Evolutionary conservation across 2,888 invertebrate genomes (phyloP), one percentile per base, ranked within the genome.

Genomic region (Sicus ferrugineus): DNA sequence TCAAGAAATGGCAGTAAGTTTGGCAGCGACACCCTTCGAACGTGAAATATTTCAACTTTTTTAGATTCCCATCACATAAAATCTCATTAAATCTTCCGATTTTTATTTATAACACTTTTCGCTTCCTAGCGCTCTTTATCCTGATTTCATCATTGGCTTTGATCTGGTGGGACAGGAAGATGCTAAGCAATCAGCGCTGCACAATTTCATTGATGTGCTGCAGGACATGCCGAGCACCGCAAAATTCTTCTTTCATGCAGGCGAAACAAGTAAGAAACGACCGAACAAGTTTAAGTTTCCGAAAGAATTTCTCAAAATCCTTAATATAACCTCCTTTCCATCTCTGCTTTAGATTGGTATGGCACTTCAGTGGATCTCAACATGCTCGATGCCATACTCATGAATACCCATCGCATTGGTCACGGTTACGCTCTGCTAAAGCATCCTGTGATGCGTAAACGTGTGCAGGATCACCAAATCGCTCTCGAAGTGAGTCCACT

Each of bases 151-250:
- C 11, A 87, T 86, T 16, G 90, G 90, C 5, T 89, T 90, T 74
- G 90, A 90, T 80, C 82, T 90, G 23, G 89, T 90, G 0, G 90
- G 90, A 0, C 88, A 88, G 69, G 90, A 90, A 79, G 89, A 90
- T 74, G 84, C 85, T 31, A 89, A 89, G 0, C 73, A 82, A 28
- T 2, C 7, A 3, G 84, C 88, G 0, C 78, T 90, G 1, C 68
- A 80, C 19, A 28, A 72, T 11, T 77, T 75, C 54, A 34, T 76
- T 6, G 65, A 71, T 0, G 70, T 73, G 23, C 62, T 80, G 14
- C 73, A 75, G 58, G 23, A 67, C 16, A 23, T 78, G 16, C 76
- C 79, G 42, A 26, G 62, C 19, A 75, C 73, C 30, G 79, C 88
- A 0, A 82, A 86, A 52, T 88, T 86, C 73, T 89, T 88, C 75